Base-by-base conservation (phyloP, 2,888 invertebrate genomes). In the Pecten maximus region DNA sequence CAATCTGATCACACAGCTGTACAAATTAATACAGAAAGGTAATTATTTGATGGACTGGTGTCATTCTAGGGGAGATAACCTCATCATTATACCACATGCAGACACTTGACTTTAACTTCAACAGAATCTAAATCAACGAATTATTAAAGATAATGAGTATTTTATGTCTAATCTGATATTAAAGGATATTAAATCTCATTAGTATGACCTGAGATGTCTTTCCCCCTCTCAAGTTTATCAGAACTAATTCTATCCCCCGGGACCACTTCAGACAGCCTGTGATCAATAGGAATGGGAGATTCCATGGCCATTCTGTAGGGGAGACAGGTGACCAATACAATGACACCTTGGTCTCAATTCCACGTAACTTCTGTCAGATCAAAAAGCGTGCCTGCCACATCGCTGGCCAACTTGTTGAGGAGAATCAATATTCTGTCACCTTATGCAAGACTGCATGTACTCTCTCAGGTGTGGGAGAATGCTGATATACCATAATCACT, bases 401-500 rank as follows among this genome's bases (percentile, higher is more conserved):
- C 6, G 35, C 6, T 35, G 74, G 35, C 23, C 2, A 8, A 54
- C 54, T 23, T 23, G 50, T 50, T 28, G 28, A 28, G n/a, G 60
- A 28, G 74, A 74, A 74, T 74, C 35, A 74, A 74, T 74, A 74
- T 74, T 8, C 28, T 28, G 2, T 35, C 16, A 74, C 28, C 74
- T 74, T 74, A 74, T 74, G 74, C 74, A 74, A 74, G 74, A 74
- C 35, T 28, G 74, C 74, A 74, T 74, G 74, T 28, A 35, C 35
- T 28, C 1, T 74, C 0, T 74, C 74, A 74, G 74, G 74, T 74
- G 35, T 28, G 74, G 8, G 35, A 23, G 74, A 74, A 74, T 19
- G 74, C 74, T 16, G 15, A 35, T 35, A 35, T 35, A 35, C 35
- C 19, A 15, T 35, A 74, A 74, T 74, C 74, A 74, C 74, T 74